phyloP scores from a whole-genome alignment of 2,797 vertebrate genomes.

The Mus minutoides region DNA sequence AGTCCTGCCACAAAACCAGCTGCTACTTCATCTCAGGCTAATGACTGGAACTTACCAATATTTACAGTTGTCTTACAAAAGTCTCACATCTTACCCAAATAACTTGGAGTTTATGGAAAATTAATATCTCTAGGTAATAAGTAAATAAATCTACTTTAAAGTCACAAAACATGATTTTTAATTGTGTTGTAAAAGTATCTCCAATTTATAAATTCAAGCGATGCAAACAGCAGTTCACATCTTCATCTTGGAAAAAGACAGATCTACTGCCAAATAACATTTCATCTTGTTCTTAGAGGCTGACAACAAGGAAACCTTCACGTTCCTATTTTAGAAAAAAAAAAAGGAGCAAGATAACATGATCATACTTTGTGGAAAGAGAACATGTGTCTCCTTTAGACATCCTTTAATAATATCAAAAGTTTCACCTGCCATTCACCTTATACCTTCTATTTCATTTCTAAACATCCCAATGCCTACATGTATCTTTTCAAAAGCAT shows the following conservation, averaged over 20 bases:
- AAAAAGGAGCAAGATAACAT: neutral
- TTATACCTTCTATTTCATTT: neutral
- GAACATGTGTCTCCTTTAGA: neutral
- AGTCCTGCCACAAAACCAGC: neutral
- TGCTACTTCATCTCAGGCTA: neutral
- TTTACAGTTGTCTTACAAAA: neutral
- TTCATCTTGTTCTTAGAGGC: neutral
- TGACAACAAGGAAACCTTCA: neutral
- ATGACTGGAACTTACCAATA: neutral
- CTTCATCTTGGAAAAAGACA: neutral
- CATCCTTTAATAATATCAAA: constrained; percentile 20
- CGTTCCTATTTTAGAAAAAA: neutral
- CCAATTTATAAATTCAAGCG: constrained; percentile 19
- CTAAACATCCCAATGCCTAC: neutral
- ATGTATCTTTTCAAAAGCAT: neutral
- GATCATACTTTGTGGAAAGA: neutral
- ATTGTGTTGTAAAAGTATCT: neutral
- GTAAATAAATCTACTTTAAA: neutral
- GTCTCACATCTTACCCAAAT: neutral
- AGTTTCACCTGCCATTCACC: neutral
- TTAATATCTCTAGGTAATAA: neutral
- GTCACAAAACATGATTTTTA: constrained; percentile 1
- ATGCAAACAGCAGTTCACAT: neutral
- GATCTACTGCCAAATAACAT: neutral
- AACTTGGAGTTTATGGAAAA: constrained; percentile 1